Evolutionary conservation across 2,797 vertebrate genomes (phyloP), one percentile per base, ranked within the genome.

Genomic region (Aselliscus stoliczkanus): DNA sequence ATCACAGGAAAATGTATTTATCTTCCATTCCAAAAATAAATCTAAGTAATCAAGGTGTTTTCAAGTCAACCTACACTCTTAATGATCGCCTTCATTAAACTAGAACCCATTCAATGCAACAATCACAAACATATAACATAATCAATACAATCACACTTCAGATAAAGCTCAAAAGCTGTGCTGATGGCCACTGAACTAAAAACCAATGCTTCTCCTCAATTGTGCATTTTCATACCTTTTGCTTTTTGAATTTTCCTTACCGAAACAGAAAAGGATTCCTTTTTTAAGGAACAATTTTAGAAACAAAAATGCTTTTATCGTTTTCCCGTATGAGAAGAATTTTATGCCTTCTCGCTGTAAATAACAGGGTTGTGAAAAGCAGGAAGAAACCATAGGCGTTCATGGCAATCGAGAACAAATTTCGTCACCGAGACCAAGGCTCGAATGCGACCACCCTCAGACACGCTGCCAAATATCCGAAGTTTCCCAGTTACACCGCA

Each of bases 371-470:
- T 83, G 62, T 39, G 62, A 83, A 94, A 67, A 86, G 18, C 62
- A 97, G 89, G 17, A 17, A 95, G 80, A 96, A 96, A 96, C 67
- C 94, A 97, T 90, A 96, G 82, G 69, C 18, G 44, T 95, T 94
- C 89, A 47, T 0, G 15, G 21, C 23, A 31, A 95, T 96, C 89
- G 89, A 75, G 92, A 96, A 98, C 62, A 96, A 97, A 98, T 82
- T 93, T 62, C 92, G 62, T 87, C 67, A 93, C 85, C 25, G 76
- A 84, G 44, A 69, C 94, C 47, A 39, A 87, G 79, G 37, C 54
- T 20, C 39, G 37, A 96, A 85, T 54, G 1, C 1, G 2, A 88
- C 86, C 96, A 79, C 96, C 79, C 39, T 75, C 90, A 42, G 79
- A 62, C 56, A 80, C 39, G 39, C 76, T 4, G 85, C 4, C 0